These are phyloP conservation scores for Apogon talboti DNA, from an alignment of 2,797 vertebrate genomes.

Conservation along the genomic window DNA sequence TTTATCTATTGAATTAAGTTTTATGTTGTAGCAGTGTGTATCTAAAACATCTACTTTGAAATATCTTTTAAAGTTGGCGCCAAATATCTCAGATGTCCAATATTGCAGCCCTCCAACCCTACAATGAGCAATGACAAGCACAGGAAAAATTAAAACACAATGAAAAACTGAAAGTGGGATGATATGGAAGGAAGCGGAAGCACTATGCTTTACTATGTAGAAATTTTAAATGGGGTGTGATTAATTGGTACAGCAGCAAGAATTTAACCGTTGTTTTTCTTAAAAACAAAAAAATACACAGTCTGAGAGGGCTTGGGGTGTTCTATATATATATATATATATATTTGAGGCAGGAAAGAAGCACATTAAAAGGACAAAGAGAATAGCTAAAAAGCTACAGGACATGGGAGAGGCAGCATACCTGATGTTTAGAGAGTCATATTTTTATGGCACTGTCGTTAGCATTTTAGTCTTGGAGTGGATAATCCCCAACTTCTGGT, in stretches of 20 bases:
- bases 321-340: too few relatives aligned
- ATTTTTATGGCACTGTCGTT: too few relatives aligned
- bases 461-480: too few relatives aligned
- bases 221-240: conserved; percentile 10
- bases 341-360: too few relatives aligned
- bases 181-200: conserved; percentile 25
- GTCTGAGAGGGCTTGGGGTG: background rate
- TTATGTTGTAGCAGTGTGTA: too few relatives aligned
- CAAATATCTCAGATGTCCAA: conserved; percentile 15
- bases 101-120: conserved; percentile 58
- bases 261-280: background rate
- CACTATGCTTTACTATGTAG: conserved; percentile 11
- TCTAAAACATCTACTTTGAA: background rate
- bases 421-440: background rate
- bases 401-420: background rate
- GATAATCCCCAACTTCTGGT: too few relatives aligned
- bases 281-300: background rate
- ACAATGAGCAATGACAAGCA: conserved; percentile 17
- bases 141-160: conserved; percentile 34
- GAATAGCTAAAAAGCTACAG: conserved; percentile 8
- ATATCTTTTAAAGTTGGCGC: background rate
- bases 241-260: conserved; percentile 23
- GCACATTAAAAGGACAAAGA: background rate
- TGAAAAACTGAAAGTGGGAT: conserved; percentile 25
- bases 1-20: too few relatives aligned